phyloP scores from a whole-genome alignment of 2,797 vertebrate species.

The Chaenodraco wilsoni region DNA sequence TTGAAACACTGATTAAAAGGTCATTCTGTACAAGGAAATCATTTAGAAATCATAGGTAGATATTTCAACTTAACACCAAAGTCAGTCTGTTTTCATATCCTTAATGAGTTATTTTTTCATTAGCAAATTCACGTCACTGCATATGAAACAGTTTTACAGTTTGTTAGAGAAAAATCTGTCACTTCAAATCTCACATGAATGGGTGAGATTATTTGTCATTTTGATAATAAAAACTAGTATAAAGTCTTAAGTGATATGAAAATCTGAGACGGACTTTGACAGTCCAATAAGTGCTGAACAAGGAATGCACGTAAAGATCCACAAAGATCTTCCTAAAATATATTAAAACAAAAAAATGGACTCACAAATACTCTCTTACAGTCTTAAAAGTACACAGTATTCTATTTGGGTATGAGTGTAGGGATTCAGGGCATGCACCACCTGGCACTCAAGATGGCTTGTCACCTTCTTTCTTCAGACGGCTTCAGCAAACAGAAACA shows the following conservation, averaged over 20 bases:
- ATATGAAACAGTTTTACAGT: conserved; percentile 63
- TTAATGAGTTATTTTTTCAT: conserved; percentile 41
- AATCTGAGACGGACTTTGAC: conserved; percentile 71
- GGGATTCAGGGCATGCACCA: conserved; percentile 82
- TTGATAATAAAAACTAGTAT: conserved; percentile 68
- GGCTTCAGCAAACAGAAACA: conserved; percentile 83
- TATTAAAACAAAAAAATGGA: conserved; percentile 80
- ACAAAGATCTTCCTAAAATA: conserved; percentile 85
- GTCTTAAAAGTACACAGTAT: conserved; percentile 85
- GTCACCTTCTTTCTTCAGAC: conserved; percentile 99
- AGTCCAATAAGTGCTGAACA: conserved; percentile 77
- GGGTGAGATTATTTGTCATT: conserved; percentile 47
- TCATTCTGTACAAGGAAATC: conserved; percentile 83
- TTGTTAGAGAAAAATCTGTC: conserved; percentile 55
- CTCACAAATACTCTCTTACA: conserved; percentile 73
- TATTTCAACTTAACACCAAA: conserved; percentile 71
- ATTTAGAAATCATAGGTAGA: conserved; percentile 71
- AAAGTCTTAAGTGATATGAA: conserved; percentile 72
- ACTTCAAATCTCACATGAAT: conserved; percentile 54
- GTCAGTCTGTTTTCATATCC: conserved; percentile 70
- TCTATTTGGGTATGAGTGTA: conserved; percentile 76
- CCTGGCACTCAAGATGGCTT: conserved; percentile 92
- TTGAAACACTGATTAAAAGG: conserved; percentile 79
- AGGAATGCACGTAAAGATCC: conserved; percentile 77
- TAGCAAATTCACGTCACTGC: conserved; percentile 58